Evolutionary conservation across 2,113 vertebrate genomes (phyloP).

Genomic region (Ginglymostoma cirratum): DNA sequence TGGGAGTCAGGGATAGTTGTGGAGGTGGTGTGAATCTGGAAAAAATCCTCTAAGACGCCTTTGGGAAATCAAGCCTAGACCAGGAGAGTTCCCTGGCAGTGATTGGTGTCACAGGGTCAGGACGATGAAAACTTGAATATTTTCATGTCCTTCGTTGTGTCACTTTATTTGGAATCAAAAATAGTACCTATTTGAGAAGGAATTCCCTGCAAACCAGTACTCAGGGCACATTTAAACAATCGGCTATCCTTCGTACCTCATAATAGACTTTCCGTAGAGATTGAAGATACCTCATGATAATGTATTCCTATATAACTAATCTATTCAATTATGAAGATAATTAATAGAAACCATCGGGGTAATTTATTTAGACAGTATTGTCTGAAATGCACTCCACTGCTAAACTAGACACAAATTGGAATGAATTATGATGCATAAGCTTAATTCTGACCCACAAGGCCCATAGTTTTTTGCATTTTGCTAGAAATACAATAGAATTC

Average conservation of each 20-base stretch:
- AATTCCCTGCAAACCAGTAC: neutral
- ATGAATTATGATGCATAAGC: slow-evolving; percentile 22
- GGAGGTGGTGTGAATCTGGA: neutral
- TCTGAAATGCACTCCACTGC: slow-evolving; percentile 2
- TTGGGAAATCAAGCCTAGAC: neutral
- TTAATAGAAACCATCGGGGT: slow-evolving; percentile 28
- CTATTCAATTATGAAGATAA: slow-evolving; percentile 35
- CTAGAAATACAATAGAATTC: slow-evolving; percentile 4
- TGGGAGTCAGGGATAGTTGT: neutral
- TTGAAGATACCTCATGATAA: slow-evolving; percentile 1
- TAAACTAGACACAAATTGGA: slow-evolving; percentile 5
- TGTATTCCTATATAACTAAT: slow-evolving; percentile 33
- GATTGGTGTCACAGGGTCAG: neutral
- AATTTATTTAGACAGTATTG: slow-evolving; percentile 17
- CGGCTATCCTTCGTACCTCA: neutral
- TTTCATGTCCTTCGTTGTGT: neutral
- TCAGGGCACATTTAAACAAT: neutral
- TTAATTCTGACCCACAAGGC: slow-evolving; percentile 22
- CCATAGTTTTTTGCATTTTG: neutral
- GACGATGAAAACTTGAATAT: no score
- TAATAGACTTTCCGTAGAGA: neutral
- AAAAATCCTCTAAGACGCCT: neutral
- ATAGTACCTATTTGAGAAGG: neutral
- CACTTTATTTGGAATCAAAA: neutral
- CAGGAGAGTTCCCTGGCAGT: neutral